These are phyloP conservation scores for Iphiclides podalirius DNA, from an alignment of 2,888 invertebrate species.

Conservation along the genomic window DNA sequence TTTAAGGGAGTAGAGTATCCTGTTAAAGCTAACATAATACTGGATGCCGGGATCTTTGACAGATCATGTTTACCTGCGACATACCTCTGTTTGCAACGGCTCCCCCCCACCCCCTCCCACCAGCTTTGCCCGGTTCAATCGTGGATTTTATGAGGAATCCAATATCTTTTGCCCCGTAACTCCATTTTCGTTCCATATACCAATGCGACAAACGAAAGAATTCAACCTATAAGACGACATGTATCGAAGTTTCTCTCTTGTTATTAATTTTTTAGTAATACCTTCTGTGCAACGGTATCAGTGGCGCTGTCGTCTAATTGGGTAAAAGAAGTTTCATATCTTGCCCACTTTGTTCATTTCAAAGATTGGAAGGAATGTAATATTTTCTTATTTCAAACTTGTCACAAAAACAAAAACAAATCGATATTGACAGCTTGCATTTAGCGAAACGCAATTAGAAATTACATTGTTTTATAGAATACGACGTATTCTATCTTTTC, in stretches of 20 bases:
- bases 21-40: slow-evolving; percentile 29
- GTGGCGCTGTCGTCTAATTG: background rate
- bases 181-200: slow-evolving; percentile 26
- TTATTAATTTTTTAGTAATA: slow-evolving; percentile 2
- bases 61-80: slow-evolving; percentile 51
- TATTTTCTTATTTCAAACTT: no score
- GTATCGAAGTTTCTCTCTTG: slow-evolving; percentile 1
- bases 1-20: slow-evolving; percentile 31
- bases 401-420: no score
- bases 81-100: slow-evolving; percentile 49
- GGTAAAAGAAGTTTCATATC: no score
- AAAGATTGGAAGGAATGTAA: no score
- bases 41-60: slow-evolving; percentile 43
- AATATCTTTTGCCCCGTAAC: slow-evolving; percentile 70
- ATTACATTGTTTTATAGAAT: no score
- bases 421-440: no score
- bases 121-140: slow-evolving; percentile 17
- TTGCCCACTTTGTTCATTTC: no score
- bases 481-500: no score
- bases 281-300: no score
- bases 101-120: slow-evolving; percentile 23
- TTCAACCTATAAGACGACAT: slow-evolving; percentile 6
- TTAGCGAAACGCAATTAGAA: no score
- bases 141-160: slow-evolving; percentile 72
- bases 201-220: slow-evolving; percentile 12